Evolutionary conservation across 1,140 invertebrate genomes (phyloP), one percentile per base, ranked within the genome.

Genomic region (Cotesia typhae): DNA sequence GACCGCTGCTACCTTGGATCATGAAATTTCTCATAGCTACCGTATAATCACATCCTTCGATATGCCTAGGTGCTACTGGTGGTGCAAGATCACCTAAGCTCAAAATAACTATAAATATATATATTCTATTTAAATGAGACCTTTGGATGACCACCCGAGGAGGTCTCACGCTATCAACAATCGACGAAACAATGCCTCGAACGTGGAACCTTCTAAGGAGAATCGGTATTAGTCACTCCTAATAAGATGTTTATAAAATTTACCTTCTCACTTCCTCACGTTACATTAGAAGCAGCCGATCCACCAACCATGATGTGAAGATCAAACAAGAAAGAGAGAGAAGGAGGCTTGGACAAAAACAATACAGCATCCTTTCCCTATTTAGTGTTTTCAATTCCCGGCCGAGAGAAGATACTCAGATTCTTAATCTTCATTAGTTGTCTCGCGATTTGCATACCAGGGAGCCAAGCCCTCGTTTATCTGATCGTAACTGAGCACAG

Each of bases 341-440:
- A 28, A 28, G 28, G 28, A 28, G 28, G 28, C 28, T 47, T 47
- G 41, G 41, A 6, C 41, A 47, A 70, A 41, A 70, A 36, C 57
- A 59, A 47, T 61, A 36, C 51, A n/a, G 35, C 36, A 38, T 36
- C 17, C 20, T 65, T 59, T 73, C 41, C 51, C 57, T 71, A 53
- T 64, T 72, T 59, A 57, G 53, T 75, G 38, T 60, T 66, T 70
- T 67, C 68, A 65, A 68, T 75, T 73, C 68, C 64, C 63, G 61
- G 47, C 67, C 61, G 64, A 36, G 37, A 61, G 59, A 6, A 47
- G 41, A 47, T 47, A 47, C 4, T 61, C 20, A 70, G 72, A 77
- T 77, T 77, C 76, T 77, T 75, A 77, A 77, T 77, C 76, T 77
- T 77, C 76, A 77, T 77, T 77, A 77, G 74, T 77, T 77, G 61